These are phyloP conservation scores for Acrobasis suavella DNA, from an alignment of 2,888 invertebrate genomes.

Conservation along the genomic window DNA sequence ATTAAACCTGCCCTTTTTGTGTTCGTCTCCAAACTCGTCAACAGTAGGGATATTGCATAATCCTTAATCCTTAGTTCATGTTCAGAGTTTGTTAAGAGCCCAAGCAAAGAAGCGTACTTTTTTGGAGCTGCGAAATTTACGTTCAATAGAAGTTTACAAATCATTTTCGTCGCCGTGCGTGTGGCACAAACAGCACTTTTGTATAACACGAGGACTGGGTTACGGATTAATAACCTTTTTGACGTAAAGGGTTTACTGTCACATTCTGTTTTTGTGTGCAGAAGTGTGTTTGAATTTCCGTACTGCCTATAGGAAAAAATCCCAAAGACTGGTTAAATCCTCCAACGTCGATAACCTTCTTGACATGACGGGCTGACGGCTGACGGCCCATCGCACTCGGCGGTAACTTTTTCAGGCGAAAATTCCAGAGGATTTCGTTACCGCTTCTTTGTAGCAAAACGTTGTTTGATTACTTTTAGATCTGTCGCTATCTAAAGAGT, in stretches of 20 bases:
- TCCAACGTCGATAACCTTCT: not conserved
- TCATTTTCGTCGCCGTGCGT: no score
- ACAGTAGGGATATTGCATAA: not conserved
- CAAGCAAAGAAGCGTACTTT: no score
- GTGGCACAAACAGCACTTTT: no score
- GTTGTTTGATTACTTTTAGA: not conserved
- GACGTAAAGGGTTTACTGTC: no score
- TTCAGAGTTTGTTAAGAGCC: no score
- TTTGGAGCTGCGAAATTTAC: no score
- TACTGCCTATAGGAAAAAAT: not conserved
- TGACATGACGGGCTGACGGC: not conserved
- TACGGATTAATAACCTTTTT: no score
- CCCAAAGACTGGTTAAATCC: not conserved
- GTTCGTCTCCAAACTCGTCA: not conserved
- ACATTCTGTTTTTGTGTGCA: no score
- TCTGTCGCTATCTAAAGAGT: not conserved
- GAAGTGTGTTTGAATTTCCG: no score
- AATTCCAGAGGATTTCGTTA: not conserved
- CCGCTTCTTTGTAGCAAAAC: not conserved
- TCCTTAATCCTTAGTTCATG: not conserved
- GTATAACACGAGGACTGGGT: no score
- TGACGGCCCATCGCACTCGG: not conserved
- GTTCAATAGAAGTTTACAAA: no score
- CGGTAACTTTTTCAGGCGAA: not conserved
- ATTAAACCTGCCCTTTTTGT: constrained; percentile 1